phyloP scores from a whole-genome alignment of 2,113 vertebrate genomes.

The Puffinus mauretanicus region DNA sequence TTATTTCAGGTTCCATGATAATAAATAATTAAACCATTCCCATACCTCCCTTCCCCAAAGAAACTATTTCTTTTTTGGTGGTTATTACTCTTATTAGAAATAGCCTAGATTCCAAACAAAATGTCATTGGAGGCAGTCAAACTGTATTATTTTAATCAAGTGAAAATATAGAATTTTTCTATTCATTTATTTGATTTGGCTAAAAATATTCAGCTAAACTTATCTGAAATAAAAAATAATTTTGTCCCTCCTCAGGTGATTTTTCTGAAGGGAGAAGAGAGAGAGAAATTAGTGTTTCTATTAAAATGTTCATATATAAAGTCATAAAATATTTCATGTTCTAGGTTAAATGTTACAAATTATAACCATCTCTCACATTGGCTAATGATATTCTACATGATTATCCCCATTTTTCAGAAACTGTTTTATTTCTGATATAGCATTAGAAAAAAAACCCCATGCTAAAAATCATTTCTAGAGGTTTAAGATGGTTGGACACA shows the following conservation, averaged over 20 bases:
- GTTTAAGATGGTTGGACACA: no score
- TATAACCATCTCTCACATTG: background rate
- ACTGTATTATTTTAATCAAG: background rate
- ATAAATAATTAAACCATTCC: background rate
- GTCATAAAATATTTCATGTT: background rate
- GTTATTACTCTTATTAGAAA: background rate
- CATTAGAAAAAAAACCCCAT: background rate
- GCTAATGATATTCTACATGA: background rate
- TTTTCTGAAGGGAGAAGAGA: background rate
- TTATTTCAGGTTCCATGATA: background rate
- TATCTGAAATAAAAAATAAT: background rate
- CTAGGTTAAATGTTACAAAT: background rate
- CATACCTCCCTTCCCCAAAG: background rate
- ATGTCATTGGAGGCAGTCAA: background rate
- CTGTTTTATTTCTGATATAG: background rate
- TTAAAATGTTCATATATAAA: background rate
- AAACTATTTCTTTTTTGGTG: rapidly evolving
- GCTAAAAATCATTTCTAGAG: background rate
- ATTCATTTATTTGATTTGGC: background rate
- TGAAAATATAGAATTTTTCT: background rate
- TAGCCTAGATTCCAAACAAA: background rate
- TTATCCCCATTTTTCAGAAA: background rate
- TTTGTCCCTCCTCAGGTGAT: background rate
- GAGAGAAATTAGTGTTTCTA: background rate
- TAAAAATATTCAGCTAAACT: background rate